Conservation (phyloP, 2,888 invertebrate genomes). For the Chydorus sphaericus region DNA sequence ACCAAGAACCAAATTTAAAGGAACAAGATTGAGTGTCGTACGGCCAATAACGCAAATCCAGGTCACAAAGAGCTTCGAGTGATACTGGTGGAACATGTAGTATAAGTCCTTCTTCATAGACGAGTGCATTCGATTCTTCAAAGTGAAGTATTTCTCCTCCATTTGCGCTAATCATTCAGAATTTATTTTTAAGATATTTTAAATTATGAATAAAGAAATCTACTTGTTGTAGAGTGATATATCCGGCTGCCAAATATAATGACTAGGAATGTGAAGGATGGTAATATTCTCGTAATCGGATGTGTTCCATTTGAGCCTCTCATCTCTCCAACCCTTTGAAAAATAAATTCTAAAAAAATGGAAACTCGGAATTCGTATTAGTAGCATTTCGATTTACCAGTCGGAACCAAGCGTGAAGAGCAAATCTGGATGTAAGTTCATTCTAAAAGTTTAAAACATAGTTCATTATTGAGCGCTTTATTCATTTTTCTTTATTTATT, state of each 20-base stretch:
- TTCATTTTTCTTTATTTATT: slow-evolving; percentile 10
- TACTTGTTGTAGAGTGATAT: slow-evolving; percentile 47
- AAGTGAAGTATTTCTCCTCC: slow-evolving; percentile 4
- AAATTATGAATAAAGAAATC: not conserved
- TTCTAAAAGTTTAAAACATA: slow-evolving; percentile 28
- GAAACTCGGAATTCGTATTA: slow-evolving; percentile 23
- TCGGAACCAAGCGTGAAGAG: slow-evolving; percentile 30
- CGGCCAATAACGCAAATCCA: slow-evolving; percentile 58
- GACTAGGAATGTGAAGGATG: slow-evolving; percentile 44
- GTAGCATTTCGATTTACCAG: not conserved
- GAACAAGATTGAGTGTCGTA: slow-evolving; percentile 50
- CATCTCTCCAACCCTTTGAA: slow-evolving; percentile 50
- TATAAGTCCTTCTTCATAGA: slow-evolving; percentile 37
- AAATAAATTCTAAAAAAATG: slow-evolving; percentile 1
- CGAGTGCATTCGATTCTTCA: slow-evolving; percentile 38
- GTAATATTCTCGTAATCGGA: slow-evolving; percentile 47
- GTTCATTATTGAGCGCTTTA: not conserved
- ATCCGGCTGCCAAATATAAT: slow-evolving; percentile 67
- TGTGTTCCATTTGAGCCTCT: slow-evolving; percentile 55
- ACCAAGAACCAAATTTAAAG: slow-evolving; percentile 58
- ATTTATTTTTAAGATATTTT: not conserved
- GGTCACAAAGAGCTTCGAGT: slow-evolving; percentile 45
- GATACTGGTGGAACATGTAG: slow-evolving; percentile 49
- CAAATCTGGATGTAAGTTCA: slow-evolving; percentile 44
- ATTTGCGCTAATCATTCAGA: not conserved